Conservation (phyloP, 2,888 invertebrate genomes). For the Macrosiphum euphorbiae region DNA sequence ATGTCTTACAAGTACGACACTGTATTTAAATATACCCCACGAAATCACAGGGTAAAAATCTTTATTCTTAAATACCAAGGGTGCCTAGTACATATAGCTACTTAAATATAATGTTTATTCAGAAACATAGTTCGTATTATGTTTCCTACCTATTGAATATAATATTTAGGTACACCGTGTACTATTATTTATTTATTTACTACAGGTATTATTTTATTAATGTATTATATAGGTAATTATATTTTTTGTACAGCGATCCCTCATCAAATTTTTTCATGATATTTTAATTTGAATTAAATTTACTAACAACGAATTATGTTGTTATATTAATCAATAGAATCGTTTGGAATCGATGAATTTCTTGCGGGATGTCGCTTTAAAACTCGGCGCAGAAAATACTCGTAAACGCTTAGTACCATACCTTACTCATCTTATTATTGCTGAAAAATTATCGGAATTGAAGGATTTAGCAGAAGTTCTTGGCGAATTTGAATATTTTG, state of each 20-base stretch:
- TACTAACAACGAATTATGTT: not conserved
- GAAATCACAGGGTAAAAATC: no score
- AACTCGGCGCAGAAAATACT: constrained; percentile 39
- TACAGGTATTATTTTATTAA: no score
- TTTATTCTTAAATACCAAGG: no score
- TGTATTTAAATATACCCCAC: no score
- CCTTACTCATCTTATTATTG: constrained; percentile 37
- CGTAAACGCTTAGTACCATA: constrained; percentile 46
- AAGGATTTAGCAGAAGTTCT: constrained; percentile 37
- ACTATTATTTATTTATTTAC: no score
- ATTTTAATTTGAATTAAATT: not conserved
- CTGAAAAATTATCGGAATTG: constrained; percentile 8
- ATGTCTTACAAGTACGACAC: no score
- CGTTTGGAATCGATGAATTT: not conserved
- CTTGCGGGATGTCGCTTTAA: constrained; percentile 23
- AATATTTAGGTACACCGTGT: no score
- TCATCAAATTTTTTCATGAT: not conserved
- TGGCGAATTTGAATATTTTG: constrained; percentile 51
- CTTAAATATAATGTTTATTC: no score
- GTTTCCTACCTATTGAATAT: no score
- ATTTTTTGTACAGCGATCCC: not conserved
- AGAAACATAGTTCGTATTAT: no score
- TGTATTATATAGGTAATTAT: no score
- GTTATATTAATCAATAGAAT: not conserved
- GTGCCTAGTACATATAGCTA: no score